Evolutionary conservation across 2,888 invertebrate genomes (phyloP), one percentile per base, ranked within the genome.

Genomic region (Tenodera sinensis): DNA sequence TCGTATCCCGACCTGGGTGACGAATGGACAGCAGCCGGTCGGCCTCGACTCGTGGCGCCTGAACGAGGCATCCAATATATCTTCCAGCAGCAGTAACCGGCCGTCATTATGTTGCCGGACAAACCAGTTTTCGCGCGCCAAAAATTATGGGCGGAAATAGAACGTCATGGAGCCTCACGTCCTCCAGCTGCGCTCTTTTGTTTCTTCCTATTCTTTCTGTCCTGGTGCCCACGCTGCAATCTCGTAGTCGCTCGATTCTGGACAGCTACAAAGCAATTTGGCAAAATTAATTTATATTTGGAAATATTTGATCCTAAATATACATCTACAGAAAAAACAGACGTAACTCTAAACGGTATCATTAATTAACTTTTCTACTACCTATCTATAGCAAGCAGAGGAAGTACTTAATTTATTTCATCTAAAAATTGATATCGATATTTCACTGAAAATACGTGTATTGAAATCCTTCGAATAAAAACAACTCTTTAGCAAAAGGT

Each of bases 61-160:
- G 54, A 25, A 71, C 54, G 25, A 71, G 54, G 54, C 20, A 20
- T 71, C 54, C 42, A 42, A 42, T 42, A 42, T 42, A 42, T 42
- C 42, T 42, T 42, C 42, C 42, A 42, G 42, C 54, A 71, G 54
- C 54, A 71, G 54, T 25, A 71, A 71, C 54, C 54, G 71, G 83
- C 85, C 88, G 84, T 88, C 88, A 85, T 89, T 88, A 89, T 47
- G 90, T 88, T 71, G 54, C 54, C 54, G 84, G 87, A 54, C 83
- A 85, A 83, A 90, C 88, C 87, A 82, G 87, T 88, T 89, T 87
- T 86, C 87, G 88, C 90, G 90, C 90, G 90, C 88, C 89, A 89
- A 89, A 71, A 89, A 89, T 88, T 89, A 89, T 88, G 89, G 88
- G 88, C 89, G 89, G 89, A 89, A 89, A 88, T 89, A 84, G 89